A percentile compares a stretch with the other conserved stretches of the same genome.
phyloP scores from a whole-genome alignment of 2,888 invertebrate species.

The Macropis europaea region DNA sequence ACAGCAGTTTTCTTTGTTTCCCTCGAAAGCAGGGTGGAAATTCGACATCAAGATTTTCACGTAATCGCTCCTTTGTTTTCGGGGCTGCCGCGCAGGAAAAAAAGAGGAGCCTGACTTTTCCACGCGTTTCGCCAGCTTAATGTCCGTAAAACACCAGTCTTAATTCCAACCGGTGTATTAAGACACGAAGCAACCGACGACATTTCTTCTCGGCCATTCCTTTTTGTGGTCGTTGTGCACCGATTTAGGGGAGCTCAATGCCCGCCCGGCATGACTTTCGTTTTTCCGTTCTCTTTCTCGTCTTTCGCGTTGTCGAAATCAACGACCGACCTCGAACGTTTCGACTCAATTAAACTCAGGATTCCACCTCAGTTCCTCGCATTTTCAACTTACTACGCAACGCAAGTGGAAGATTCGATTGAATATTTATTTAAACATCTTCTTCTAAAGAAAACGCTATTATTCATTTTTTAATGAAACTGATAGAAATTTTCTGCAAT shows the following conservation, averaged over 20 bases:
- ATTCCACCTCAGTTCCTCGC: no score
- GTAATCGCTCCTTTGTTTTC: no score
- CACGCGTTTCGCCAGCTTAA: not conserved
- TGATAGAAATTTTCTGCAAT: no score
- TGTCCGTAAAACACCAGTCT: conserved; percentile 9
- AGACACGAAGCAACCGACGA: conserved; percentile 29
- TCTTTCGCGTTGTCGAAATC: conserved; percentile 15
- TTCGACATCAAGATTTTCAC: no score
- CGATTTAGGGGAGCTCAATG: conserved; percentile 27
- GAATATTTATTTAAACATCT: no score
- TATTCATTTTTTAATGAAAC: no score
- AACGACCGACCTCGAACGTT: conserved; percentile 15
- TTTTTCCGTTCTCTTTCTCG: conserved; percentile 26
- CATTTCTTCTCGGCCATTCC: conserved; percentile 33
- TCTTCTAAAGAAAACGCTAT: no score
- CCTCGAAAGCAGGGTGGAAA: no score
- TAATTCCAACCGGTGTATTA: conserved; percentile 29
- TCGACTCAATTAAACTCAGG: conserved; percentile 53
- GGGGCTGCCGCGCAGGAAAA: no score
- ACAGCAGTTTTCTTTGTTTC: no score
- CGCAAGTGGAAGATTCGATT: no score
- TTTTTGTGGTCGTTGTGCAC: conserved; percentile 29
- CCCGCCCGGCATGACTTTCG: conserved; percentile 30
- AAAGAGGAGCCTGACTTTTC: not conserved
- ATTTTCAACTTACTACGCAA: no score